Evolutionary conservation across 2,113 vertebrate species (phyloP).

Genomic region (Rhineura floridana): DNA sequence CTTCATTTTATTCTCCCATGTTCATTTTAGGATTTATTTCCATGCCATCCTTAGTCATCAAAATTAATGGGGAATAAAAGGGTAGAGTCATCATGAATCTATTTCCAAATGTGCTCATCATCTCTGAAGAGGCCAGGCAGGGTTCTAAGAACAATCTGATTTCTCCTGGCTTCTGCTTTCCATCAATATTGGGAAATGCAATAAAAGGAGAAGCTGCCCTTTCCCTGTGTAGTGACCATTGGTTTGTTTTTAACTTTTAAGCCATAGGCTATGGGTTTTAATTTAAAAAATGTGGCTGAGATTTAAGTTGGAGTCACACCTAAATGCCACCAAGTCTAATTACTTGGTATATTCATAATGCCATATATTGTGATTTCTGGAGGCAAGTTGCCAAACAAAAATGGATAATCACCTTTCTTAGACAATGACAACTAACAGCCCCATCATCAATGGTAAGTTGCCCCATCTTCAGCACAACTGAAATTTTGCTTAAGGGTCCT

Average conservation of each 20-base stretch:
- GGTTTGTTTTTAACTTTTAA: background rate
- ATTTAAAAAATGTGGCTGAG: background rate
- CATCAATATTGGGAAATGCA: background rate
- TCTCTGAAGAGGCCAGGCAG: slow-evolving; percentile 10
- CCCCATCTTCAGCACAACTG: background rate
- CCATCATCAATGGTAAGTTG: too few relatives aligned
- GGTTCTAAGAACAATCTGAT: slow-evolving; percentile 19
- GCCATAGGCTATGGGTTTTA: background rate
- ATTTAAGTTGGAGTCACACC: background rate
- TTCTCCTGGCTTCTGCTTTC: background rate
- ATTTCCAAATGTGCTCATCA: slow-evolving; percentile 12
- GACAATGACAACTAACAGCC: background rate
- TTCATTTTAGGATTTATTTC: slow-evolving; percentile 13
- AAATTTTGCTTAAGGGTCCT: background rate
- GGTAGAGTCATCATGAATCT: background rate
- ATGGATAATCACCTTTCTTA: background rate
- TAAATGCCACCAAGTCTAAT: background rate
- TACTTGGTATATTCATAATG: background rate
- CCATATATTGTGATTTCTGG: background rate
- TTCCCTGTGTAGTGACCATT: background rate
- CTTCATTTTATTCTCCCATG: background rate
- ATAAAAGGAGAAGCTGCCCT: background rate
- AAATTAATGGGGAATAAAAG: slow-evolving; percentile 28
- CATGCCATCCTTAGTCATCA: background rate
- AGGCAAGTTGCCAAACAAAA: background rate